A percentile compares a stretch with the other conserved stretches of the same genome.
Evolutionary conservation across 1,140 invertebrate species (phyloP).

Genomic region (Hylyphantes graminicola): DNA sequence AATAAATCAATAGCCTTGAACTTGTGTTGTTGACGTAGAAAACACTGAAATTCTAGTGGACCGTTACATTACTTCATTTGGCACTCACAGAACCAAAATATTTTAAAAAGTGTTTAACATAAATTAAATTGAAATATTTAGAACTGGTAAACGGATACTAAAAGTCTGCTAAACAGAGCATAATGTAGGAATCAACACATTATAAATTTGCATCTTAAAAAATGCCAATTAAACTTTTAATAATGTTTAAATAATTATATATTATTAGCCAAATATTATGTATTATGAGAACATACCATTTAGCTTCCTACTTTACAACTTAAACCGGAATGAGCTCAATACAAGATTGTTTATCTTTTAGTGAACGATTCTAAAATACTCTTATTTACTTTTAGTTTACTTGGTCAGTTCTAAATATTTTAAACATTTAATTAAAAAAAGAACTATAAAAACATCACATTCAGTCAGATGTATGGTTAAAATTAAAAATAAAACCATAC

Average conservation of each 20-base stretch:
- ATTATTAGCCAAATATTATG: background rate
- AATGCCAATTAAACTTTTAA: background rate
- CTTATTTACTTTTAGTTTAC: too few species aligned
- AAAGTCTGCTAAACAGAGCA: background rate
- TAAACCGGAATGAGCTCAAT: too few species aligned
- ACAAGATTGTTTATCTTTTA: too few species aligned
- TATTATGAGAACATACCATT: background rate
- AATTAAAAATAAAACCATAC: too few species aligned
- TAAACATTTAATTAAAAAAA: too few species aligned
- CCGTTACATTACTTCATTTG: constrained; percentile 10
- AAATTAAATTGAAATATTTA: constrained; percentile 1
- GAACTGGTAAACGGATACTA: background rate
- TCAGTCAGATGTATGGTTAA: too few species aligned
- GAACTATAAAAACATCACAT: too few species aligned
- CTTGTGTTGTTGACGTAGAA: background rate
- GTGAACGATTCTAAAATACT: too few species aligned
- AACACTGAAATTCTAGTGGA: background rate
- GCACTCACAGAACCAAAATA: constrained; percentile 20
- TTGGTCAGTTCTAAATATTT: too few species aligned
- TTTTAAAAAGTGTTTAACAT: background rate
- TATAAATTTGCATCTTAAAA: background rate
- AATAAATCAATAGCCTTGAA: background rate
- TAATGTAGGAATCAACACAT: background rate
- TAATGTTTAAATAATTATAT: background rate
- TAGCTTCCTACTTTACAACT: background rate